A percentile compares a stretch with the other conserved stretches of the same genome.
These are phyloP conservation scores for Ageneiosus marmoratus DNA, from an alignment of 2,113 vertebrate species.

Conservation along the genomic window DNA sequence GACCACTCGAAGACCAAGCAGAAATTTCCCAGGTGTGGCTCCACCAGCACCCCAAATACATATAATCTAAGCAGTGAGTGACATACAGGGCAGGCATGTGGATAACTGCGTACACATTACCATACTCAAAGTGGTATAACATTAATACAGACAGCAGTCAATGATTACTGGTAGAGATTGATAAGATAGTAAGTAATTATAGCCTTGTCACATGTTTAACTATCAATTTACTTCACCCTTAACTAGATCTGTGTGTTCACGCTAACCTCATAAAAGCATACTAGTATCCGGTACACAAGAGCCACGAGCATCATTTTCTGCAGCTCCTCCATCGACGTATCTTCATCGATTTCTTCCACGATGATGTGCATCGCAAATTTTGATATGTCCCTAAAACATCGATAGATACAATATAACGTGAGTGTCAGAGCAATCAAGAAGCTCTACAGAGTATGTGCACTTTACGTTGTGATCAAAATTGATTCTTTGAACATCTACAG, in stretches of 20 bases:
- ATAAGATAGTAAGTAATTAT: not conserved
- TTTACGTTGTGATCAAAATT: not conserved
- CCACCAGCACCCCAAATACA: constrained; percentile 98
- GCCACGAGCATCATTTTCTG: constrained; percentile 99
- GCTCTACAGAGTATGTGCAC: not conserved
- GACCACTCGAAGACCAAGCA: constrained; percentile 91
- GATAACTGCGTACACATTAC: not conserved
- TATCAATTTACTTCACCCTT: not conserved
- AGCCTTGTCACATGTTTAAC: not conserved
- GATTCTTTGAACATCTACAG: too few relatives aligned
- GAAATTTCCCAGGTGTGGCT: constrained; percentile 95
- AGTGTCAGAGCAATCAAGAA: not conserved
- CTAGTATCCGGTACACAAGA: constrained; percentile 92
- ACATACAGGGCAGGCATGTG: not conserved
- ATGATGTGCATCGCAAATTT: constrained; percentile 99
- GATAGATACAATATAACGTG: not conserved
- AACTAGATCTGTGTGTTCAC: not conserved
- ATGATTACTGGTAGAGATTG: not conserved
- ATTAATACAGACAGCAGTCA: not conserved
- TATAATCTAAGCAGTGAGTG: constrained; percentile 78
- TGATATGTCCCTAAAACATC: constrained; percentile 86
- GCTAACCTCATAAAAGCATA: constrained; percentile 97
- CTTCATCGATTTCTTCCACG: constrained; percentile 98
- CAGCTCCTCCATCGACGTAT: constrained; percentile 96
- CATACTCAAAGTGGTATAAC: not conserved